Evolutionary conservation across 1,140 invertebrate species (phyloP).

Genomic region (Phocides pigmalion): DNA sequence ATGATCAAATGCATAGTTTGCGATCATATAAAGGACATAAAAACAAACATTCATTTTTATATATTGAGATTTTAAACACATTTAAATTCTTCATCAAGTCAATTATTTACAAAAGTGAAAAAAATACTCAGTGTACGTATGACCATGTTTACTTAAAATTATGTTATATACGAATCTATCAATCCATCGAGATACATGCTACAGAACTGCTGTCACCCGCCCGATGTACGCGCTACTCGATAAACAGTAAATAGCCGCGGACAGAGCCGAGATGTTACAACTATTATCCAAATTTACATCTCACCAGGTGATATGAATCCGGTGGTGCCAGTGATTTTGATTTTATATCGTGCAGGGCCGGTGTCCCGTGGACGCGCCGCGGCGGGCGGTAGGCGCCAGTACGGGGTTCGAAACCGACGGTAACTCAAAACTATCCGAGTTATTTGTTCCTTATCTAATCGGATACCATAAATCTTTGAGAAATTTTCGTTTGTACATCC

Average conservation of each 20-base stretch:
- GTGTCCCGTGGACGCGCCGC: constrained; percentile 15
- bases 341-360: constrained; percentile 11
- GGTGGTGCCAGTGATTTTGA: constrained; percentile 12
- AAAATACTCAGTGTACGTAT: too few species aligned
- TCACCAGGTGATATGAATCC: constrained; percentile 18
- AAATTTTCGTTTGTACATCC: constrained; percentile 13
- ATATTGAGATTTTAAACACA: too few species aligned
- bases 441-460: constrained; percentile 26
- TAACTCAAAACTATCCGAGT: constrained; percentile 18
- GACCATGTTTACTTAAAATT: too few species aligned
- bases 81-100: too few species aligned
- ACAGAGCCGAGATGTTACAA: constrained; percentile 4
- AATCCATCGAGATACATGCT: not conserved
- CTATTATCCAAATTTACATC: constrained; percentile 11
- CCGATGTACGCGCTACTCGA: not conserved
- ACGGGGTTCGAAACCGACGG: constrained; percentile 22
- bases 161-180: too few species aligned
- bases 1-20: too few species aligned
- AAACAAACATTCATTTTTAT: too few species aligned
- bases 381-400: constrained; percentile 37
- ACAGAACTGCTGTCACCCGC: not conserved
- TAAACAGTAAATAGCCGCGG: not conserved
- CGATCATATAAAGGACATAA: too few species aligned
- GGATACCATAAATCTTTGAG: constrained; percentile 17
- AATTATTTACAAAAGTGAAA: too few species aligned